These are phyloP conservation scores for Trichosurus vulpecula DNA, from an alignment of 2,797 vertebrate genomes.

Conservation along the genomic window DNA sequence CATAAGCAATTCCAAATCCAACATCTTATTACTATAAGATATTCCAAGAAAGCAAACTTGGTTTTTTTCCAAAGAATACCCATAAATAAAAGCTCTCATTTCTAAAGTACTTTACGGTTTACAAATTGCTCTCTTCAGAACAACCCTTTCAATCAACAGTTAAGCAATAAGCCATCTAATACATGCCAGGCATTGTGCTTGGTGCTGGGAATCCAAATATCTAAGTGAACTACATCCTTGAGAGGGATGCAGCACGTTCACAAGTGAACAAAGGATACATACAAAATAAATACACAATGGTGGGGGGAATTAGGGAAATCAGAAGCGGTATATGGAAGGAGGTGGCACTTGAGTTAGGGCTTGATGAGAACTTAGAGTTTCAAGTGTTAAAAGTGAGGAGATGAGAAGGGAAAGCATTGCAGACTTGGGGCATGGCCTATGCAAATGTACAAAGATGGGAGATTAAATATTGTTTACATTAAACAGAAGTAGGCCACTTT, in stretches of 20 bases:
- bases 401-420: not conserved
- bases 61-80: not conserved
- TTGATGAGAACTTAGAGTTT: not conserved
- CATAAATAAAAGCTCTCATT: not conserved
- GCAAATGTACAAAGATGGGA: not conserved
- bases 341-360: not conserved
- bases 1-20: not conserved
- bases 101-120: not conserved
- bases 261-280: not conserved
- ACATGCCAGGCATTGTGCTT: not conserved
- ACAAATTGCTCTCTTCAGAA: not conserved
- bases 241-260: not conserved
- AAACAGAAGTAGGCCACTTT: not conserved
- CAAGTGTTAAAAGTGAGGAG: not conserved
- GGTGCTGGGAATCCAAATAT: not conserved
- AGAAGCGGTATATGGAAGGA: not conserved
- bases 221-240: not conserved
- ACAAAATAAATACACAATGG: not conserved
- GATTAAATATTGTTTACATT: not conserved
- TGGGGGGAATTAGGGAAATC: not conserved
- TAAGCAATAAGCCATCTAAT: not conserved
- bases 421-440: not conserved
- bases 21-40: slow-evolving; percentile 3
- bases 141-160: not conserved
- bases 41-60: slow-evolving; percentile 29